Conservation (phyloP, 2,113 vertebrate species). For the Paraplagusia blochii region DNA sequence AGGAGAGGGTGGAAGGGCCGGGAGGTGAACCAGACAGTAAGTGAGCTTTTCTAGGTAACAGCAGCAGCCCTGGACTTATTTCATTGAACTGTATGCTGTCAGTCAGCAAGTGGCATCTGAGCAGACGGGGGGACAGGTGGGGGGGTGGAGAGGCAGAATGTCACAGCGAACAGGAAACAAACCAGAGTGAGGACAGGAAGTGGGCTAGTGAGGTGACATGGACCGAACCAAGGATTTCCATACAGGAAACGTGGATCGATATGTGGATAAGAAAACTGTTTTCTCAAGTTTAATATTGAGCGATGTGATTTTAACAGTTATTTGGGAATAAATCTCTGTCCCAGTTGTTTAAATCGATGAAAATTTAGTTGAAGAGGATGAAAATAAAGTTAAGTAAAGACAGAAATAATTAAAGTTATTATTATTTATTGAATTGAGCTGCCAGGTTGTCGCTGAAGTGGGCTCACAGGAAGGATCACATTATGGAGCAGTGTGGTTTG, state of each 20-base stretch:
- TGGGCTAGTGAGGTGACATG: conserved; percentile 35
- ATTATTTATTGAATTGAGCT: no score
- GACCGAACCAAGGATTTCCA: conserved; percentile 59
- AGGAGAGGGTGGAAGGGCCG: conserved; percentile 19
- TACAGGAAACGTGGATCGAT: conserved; percentile 28
- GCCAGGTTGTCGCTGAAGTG: no score
- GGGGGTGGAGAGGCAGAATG: conserved; percentile 23
- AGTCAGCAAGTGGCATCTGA: conserved; percentile 63
- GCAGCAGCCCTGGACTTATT: conserved; percentile 57
- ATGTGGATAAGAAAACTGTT: no score
- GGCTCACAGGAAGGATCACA: no score
- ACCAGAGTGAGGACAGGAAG: conserved; percentile 37
- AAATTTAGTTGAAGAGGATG: no score
- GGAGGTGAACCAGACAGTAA: conserved; percentile 46
- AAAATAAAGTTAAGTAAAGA: no score
- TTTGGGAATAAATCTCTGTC: no score
- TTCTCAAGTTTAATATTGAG: conserved; percentile 1
- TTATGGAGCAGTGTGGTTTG: no score
- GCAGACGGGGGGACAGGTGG: conserved; percentile 43
- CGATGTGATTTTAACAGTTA: no score
- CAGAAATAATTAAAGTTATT: no score
- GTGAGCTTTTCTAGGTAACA: conserved; percentile 57
- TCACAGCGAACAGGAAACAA: conserved; percentile 41
- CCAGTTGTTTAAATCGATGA: no score
- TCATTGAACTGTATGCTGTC: conserved; percentile 69